Percentiles rank a stretch among this genome's conserved stretches.
Conservation (phyloP, 2,113 vertebrate genomes). For the Monopterus albus region DNA sequence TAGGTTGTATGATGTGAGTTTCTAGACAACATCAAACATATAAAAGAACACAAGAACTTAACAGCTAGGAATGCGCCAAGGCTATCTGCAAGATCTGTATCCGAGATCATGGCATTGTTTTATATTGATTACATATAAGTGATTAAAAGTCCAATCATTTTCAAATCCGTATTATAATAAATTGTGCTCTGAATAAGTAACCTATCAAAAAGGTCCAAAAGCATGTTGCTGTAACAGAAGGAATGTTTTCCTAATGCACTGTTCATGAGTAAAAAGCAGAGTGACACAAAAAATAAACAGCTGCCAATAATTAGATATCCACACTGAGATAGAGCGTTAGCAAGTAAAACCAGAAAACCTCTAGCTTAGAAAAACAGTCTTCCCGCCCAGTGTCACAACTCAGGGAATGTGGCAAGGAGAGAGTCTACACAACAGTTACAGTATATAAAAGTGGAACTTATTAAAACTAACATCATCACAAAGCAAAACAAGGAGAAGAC, state of each 20-base stretch:
- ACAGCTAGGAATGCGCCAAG: conserved; percentile 1
- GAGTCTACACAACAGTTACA: no score
- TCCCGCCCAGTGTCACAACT: neutral
- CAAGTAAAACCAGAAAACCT: neutral
- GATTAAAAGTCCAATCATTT: no score
- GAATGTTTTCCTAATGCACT: neutral
- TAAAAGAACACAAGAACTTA: neutral
- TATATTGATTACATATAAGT: neutral
- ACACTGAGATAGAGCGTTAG: neutral
- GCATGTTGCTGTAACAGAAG: no score
- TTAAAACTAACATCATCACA: no score
- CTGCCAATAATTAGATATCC: neutral
- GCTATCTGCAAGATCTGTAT: neutral
- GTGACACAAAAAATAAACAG: neutral
- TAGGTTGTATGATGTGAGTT: neutral
- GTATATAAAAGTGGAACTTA: no score
- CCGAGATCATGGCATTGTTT: neutral
- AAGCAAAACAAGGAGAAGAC: no score
- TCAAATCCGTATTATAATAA: no score
- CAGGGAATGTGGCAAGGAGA: no score
- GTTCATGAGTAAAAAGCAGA: neutral
- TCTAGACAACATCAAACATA: neutral
- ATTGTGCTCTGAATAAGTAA: neutral
- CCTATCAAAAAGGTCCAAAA: neutral
- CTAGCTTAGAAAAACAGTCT: neutral